phyloP scores from a whole-genome alignment of 2,113 vertebrate genomes.

The Corythaeola cristata region DNA sequence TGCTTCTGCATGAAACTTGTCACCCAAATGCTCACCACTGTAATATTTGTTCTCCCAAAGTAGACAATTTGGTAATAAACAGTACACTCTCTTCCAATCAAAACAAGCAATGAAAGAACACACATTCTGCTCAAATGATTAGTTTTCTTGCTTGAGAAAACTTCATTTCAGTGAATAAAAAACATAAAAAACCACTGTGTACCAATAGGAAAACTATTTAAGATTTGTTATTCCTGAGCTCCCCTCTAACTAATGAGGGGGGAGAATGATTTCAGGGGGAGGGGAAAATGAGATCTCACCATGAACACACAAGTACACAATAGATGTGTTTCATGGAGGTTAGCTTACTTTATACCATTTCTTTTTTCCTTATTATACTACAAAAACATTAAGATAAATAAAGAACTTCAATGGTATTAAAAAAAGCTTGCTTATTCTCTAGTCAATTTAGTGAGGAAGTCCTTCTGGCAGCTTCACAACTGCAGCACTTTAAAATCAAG shows the following conservation, averaged over 20 bases:
- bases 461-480: not conserved
- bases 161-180: not conserved
- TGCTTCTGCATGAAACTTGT: not conserved
- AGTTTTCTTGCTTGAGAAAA: not conserved
- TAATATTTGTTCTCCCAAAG: not conserved
- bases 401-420: not conserved
- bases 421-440: not conserved
- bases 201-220: not conserved
- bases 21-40: not conserved
- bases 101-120: not conserved
- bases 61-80: not conserved
- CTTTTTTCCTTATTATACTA: not conserved
- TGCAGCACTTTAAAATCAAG: not conserved
- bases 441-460: not conserved
- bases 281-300: not conserved
- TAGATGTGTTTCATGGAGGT: not conserved
- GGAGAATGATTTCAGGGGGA: not conserved
- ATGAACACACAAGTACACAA: fast-evolving
- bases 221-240: not conserved
- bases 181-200: not conserved
- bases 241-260: not conserved
- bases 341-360: not conserved
- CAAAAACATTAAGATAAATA: not conserved
- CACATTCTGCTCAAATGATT: not conserved
- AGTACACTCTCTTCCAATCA: not conserved